phyloP scores from a whole-genome alignment of 2,888 invertebrate species.

The Callosobruchus maculatus region DNA sequence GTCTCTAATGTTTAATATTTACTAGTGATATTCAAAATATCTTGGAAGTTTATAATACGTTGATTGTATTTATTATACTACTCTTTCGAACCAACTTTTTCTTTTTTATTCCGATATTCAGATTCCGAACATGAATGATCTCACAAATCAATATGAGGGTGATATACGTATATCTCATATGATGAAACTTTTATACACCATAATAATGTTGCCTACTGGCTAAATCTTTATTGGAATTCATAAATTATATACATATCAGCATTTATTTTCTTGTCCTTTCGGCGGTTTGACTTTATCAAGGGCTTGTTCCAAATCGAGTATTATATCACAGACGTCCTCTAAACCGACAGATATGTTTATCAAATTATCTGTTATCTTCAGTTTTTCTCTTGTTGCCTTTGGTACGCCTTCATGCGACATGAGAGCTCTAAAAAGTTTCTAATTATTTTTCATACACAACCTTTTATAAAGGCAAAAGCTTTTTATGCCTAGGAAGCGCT shows the following conservation, averaged over 20 bases:
- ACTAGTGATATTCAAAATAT: not conserved
- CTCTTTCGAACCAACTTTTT: not conserved
- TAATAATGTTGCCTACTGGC: too few species aligned
- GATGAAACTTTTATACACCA: too few species aligned
- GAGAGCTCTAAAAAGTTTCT: not conserved
- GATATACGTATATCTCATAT: too few species aligned
- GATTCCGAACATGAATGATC: too few species aligned
- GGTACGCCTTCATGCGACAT: constrained; percentile 3
- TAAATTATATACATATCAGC: not conserved
- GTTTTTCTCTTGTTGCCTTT: not conserved
- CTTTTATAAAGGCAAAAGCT: too few species aligned
- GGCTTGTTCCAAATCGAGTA: constrained; percentile 3
- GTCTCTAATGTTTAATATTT: not conserved
- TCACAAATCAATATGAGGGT: too few species aligned
- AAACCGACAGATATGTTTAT: constrained; percentile 3
- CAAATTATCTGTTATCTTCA: constrained; percentile 3
- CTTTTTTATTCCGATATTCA: not conserved
- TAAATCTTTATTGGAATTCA: too few species aligned
- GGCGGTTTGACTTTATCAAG: not conserved
- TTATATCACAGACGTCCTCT: constrained; percentile 3
- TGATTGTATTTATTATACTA: not conserved
- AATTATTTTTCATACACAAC: too few species aligned
- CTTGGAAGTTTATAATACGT: not conserved
- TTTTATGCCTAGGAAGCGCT: too few species aligned
- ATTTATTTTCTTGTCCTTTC: not conserved